These are phyloP conservation scores for Cochlearius cochlearius DNA, from an alignment of 2,113 vertebrate species.

Conservation along the genomic window DNA sequence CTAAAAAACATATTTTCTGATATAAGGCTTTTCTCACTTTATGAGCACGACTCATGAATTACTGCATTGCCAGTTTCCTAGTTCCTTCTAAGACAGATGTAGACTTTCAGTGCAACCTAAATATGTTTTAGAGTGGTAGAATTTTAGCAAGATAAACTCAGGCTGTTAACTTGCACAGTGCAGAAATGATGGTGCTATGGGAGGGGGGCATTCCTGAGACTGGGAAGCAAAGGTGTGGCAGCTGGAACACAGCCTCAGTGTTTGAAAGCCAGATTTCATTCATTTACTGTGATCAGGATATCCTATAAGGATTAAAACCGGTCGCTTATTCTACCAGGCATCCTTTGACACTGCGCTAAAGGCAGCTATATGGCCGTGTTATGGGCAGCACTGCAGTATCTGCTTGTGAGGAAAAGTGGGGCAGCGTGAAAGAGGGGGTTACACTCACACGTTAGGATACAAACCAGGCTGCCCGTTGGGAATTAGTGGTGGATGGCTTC, in stretches of 20 bases:
- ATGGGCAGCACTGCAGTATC: background rate
- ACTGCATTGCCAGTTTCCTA: background rate
- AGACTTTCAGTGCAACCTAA: background rate
- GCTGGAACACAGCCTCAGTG: rapidly evolving
- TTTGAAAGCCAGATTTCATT: background rate
- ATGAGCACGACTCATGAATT: background rate
- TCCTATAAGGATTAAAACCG: background rate
- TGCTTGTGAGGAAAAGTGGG: background rate
- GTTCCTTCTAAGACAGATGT: background rate
- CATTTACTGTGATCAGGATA: background rate
- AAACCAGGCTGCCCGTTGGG: background rate
- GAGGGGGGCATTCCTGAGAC: background rate
- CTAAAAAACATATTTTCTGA: background rate
- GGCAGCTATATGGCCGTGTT: background rate
- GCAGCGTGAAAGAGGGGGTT: background rate
- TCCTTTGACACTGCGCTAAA: background rate
- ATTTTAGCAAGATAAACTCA: background rate
- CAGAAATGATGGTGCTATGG: background rate
- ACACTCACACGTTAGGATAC: background rate
- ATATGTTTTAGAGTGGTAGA: background rate
- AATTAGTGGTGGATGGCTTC: background rate
- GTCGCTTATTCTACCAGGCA: background rate
- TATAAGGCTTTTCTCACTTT: background rate
- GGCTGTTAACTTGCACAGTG: background rate
- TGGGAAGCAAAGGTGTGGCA: rapidly evolving